Conservation (phyloP, 2,113 vertebrate genomes). For the Ceyx cyanopectus region DNA sequence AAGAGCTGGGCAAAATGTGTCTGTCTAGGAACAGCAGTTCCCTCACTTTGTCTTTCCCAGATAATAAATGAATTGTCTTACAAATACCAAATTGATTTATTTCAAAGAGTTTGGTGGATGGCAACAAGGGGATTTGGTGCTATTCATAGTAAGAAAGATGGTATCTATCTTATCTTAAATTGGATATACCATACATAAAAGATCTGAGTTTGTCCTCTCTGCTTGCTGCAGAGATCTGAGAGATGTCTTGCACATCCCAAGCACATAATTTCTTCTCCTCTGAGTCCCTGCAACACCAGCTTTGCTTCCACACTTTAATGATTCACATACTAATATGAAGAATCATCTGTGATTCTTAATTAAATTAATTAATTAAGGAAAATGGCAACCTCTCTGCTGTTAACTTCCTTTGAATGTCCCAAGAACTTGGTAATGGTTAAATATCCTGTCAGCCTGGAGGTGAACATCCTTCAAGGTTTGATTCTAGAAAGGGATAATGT, state of each 20-base stretch:
- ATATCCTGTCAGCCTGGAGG: neutral
- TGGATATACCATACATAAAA: accelerated
- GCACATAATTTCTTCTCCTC: neutral
- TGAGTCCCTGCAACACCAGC: neutral
- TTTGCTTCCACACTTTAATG: neutral
- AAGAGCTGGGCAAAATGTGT: neutral
- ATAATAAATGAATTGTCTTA: neutral
- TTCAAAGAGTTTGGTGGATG: neutral
- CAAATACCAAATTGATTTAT: neutral
- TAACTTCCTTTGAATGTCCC: neutral
- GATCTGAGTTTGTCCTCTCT: neutral
- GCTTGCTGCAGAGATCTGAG: neutral
- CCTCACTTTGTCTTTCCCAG: neutral
- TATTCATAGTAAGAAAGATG: neutral
- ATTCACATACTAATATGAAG: neutral
- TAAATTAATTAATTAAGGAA: neutral
- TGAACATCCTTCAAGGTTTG: neutral
- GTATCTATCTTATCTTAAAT: neutral
- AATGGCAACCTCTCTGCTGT: neutral
- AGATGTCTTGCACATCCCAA: neutral
- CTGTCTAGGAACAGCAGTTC: neutral
- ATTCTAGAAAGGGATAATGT: neutral
- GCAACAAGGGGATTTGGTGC: neutral
- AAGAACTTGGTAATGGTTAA: neutral
- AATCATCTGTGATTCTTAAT: neutral